Percentiles rank a stretch among this genome's conserved stretches.
Conservation (phyloP, 2,113 vertebrate species). For the Cyanistes caeruleus region DNA sequence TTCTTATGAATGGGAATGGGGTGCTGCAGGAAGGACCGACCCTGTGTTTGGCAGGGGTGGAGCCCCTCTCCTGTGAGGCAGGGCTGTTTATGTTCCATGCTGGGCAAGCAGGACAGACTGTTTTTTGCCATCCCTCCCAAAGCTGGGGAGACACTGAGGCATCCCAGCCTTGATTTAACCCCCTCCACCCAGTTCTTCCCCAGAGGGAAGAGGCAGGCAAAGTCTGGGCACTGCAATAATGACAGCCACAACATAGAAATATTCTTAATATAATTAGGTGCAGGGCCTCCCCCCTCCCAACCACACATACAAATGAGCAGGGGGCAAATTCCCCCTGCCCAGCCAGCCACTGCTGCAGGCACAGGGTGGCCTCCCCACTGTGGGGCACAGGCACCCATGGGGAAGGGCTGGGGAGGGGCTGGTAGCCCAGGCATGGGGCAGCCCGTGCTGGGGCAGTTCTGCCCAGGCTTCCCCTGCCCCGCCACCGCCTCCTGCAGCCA, state of each 20-base stretch:
- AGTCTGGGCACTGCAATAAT: not conserved
- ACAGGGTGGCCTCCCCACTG: not conserved
- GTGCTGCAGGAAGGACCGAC: not conserved
- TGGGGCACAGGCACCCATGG: fast-evolving
- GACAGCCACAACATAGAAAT: slow-evolving; percentile 62
- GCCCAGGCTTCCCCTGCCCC: not conserved
- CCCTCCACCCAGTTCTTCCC: fast-evolving
- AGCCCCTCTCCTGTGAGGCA: not conserved
- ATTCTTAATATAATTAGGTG: slow-evolving; percentile 74
- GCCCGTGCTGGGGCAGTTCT: not conserved
- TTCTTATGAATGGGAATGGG: not conserved
- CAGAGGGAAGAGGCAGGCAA: not conserved
- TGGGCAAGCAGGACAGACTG: too few relatives aligned
- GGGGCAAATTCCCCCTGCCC: not conserved
- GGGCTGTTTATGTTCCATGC: not conserved
- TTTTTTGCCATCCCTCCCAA: not conserved
- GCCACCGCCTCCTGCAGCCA: not conserved
- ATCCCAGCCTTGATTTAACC: not conserved
- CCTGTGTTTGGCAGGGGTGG: fast-evolving
- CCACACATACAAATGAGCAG: slow-evolving; percentile 33
- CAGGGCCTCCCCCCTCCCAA: slow-evolving; percentile 63
- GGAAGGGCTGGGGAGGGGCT: not conserved
- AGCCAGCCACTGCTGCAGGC: slow-evolving; percentile 18
- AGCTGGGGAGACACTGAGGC: not conserved
- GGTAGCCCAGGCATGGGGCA: not conserved